Evolutionary conservation across 2,113 vertebrate species (phyloP).

Genomic region (Rhynchomys soricoides): DNA sequence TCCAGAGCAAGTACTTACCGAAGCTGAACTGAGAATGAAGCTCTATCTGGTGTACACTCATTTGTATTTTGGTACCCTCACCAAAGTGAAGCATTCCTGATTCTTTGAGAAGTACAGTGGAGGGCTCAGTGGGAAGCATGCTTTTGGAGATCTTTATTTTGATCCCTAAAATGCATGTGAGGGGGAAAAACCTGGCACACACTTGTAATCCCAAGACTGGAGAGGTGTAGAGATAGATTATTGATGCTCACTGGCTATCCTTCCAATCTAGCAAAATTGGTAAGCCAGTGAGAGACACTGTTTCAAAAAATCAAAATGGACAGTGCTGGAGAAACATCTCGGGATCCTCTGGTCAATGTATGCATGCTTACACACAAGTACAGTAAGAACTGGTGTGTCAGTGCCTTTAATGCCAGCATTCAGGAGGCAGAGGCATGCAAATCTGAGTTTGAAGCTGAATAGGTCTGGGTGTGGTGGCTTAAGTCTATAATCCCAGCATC

Average conservation of each 20-base stretch:
- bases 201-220: not conserved
- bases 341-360: not conserved
- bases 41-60: not conserved
- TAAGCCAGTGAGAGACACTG: not conserved
- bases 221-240: not conserved
- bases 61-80: conserved; percentile 7
- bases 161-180: not conserved
- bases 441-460: not conserved
- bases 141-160: not conserved
- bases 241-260: not conserved
- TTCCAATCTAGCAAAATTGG: not conserved
- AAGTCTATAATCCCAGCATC: not conserved
- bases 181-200: not conserved
- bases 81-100: conserved; percentile 35
- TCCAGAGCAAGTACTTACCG: not conserved
- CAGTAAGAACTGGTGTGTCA: not conserved
- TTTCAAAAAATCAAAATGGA: not conserved
- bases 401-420: not conserved
- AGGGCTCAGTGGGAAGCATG: not conserved
- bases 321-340: not conserved
- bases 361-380: not conserved
- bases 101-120: conserved; percentile 27
- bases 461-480: not conserved
- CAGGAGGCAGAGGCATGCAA: not conserved
- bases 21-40: conserved; percentile 37